These are phyloP conservation scores for Gobio occitaniae DNA, from an alignment of 2,797 vertebrate species.

Conservation along the genomic window DNA sequence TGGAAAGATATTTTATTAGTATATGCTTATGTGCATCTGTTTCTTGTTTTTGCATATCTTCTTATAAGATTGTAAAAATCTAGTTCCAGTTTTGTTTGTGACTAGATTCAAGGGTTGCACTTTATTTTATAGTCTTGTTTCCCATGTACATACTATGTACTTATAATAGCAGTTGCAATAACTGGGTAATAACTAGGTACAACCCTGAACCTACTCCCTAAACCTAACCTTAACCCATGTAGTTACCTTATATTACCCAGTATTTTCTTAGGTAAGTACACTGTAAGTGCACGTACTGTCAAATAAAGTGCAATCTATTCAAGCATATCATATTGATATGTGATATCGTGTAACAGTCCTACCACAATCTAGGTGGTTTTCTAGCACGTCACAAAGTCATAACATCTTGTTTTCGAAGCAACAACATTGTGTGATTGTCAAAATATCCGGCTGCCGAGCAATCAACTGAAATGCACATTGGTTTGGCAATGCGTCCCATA, in stretches of 20 bases:
- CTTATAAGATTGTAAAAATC: background rate
- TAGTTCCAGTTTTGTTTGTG: background rate
- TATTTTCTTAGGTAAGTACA: too few relatives aligned
- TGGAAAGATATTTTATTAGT: slow-evolving; percentile 41
- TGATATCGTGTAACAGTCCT: too few relatives aligned
- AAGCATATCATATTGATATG: background rate
- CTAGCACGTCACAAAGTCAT: background rate
- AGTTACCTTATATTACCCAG: too few relatives aligned
- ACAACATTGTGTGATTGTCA: background rate
- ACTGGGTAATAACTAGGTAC: too few relatives aligned
- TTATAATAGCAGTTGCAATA: too few relatives aligned
- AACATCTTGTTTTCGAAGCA: background rate
- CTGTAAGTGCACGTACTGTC: too few relatives aligned
- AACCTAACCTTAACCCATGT: too few relatives aligned
- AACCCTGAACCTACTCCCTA: too few relatives aligned
- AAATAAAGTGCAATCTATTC: too few relatives aligned
- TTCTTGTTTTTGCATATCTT: background rate
- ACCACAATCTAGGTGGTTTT: background rate
- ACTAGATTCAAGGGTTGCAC: background rate
- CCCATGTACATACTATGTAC: too few relatives aligned
- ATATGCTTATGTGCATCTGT: slow-evolving; percentile 23
- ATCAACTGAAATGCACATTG: slow-evolving; percentile 22
- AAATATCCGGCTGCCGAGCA: background rate
- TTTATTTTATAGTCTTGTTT: too few relatives aligned
- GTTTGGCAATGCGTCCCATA: slow-evolving; percentile 25